Base-by-base conservation (phyloP, 2,888 invertebrate genomes). In the Entomobrya proxima region DNA sequence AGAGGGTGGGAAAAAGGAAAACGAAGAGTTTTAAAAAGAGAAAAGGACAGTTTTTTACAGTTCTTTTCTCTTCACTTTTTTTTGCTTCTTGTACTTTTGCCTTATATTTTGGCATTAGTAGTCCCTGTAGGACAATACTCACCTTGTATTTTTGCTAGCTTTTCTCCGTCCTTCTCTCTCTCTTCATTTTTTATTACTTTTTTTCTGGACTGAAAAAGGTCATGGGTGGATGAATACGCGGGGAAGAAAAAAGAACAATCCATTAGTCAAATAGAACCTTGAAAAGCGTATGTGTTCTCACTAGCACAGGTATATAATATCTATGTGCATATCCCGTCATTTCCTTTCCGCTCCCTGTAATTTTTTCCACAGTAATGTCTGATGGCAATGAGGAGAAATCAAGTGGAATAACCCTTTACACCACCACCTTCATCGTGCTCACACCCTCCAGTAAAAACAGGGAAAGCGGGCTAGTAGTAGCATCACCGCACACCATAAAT, bases 121-220 rank as follows among this genome's bases (percentile, higher is more conserved):
- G 61, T 61, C 13, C n/a, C 15, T 44, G 15, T 15, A 55, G 64
- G 37, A 35, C 30, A 69, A 24, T 69, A 69, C 44, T 69, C 69
- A 30, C 44, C 69, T 44, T 69, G 58, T 58, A 58, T 27, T 58
- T 58, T 27, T 27, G n/a, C n/a, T n/a, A n/a, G n/a, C n/a, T 27
- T 13, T 27, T 15, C 58, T 15, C 2, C 30, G 27, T 55, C 55
- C 24, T 64, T 37, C 21, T 27, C 44, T 55, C 55, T 13, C 37
- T 37, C 21, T 27, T 27, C n/a, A 32, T 30, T 50, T 72, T 72
- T 72, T 47, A 72, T 72, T 72, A 72, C 24, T 50, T 72, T 72
- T 32, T 15, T 58, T 27, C 6, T 24, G 52, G 52, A 13, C 1
- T 3, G 21, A 67, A 35, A 61, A 67, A 35, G 37, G 30, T 27